Conservation (phyloP, 2,888 invertebrate genomes). For the Unio pictorum region DNA sequence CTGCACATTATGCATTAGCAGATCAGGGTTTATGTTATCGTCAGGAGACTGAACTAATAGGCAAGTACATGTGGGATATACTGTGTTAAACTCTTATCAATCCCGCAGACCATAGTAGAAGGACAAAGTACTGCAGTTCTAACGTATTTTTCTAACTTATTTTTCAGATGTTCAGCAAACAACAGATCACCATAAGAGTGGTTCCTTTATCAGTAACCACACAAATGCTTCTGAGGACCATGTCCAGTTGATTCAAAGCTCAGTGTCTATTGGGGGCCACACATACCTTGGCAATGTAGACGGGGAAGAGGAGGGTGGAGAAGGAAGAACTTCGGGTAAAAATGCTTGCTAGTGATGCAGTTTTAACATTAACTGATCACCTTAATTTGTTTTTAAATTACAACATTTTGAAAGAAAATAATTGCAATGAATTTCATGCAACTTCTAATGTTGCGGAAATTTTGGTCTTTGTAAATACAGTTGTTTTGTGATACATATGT, state of each 20-base stretch:
- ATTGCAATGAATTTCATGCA: too few species aligned
- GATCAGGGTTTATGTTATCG: too few species aligned
- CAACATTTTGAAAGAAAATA: too few species aligned
- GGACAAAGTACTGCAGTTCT: background rate
- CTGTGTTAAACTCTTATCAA: too few species aligned
- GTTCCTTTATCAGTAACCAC: constrained; percentile 57
- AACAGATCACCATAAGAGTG: constrained; percentile 57
- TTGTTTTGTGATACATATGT: too few species aligned
- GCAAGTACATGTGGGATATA: too few species aligned
- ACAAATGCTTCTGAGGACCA: constrained; percentile 50
- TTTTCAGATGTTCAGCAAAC: constrained; percentile 18
- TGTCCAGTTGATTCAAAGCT: constrained; percentile 55
- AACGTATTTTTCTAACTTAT: constrained; percentile 1
- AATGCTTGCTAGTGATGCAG: background rate
- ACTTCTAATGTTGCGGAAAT: too few species aligned
- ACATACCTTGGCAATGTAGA: constrained; percentile 39
- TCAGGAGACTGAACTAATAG: too few species aligned
- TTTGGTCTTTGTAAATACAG: too few species aligned
- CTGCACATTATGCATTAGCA: too few species aligned
- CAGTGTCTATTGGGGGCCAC: constrained; percentile 55
- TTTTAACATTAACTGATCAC: background rate
- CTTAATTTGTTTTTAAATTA: too few species aligned
- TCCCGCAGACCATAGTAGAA: too few species aligned
- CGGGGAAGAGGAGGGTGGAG: constrained; percentile 33
- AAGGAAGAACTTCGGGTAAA: constrained; percentile 39